Conservation (phyloP, 2,113 vertebrate species). For the Sturnus vulgaris region DNA sequence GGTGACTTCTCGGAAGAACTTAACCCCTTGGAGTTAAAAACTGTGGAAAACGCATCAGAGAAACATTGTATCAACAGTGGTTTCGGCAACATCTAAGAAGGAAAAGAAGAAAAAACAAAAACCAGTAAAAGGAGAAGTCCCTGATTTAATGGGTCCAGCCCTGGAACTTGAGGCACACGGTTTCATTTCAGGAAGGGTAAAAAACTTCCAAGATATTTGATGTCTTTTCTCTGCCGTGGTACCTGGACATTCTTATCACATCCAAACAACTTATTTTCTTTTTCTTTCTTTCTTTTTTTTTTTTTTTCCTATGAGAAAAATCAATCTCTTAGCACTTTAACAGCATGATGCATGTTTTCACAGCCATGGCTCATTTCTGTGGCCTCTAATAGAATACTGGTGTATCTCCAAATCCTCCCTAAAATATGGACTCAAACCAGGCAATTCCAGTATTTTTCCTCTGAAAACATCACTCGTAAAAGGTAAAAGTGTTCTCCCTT, state of each 20-base stretch:
- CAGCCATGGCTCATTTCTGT: not conserved
- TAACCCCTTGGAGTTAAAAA: not conserved
- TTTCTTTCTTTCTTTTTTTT: not conserved
- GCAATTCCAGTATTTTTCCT: not conserved
- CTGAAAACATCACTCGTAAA: not conserved
- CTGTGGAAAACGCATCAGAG: not conserved
- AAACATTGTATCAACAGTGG: fast-evolving
- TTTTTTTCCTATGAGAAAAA: not conserved
- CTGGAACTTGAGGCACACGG: not conserved
- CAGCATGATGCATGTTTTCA: not conserved
- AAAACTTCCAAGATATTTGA: not conserved
- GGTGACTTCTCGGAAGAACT: not conserved
- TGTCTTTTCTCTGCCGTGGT: not conserved
- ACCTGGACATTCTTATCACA: not conserved
- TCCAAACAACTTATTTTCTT: not conserved
- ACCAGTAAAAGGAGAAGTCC: not conserved
- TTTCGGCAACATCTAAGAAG: not conserved
- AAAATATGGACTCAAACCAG: not conserved
- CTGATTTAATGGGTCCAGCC: not conserved
- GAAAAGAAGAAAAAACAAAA: fast-evolving
- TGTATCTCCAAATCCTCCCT: not conserved
- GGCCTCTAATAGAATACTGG: not conserved
- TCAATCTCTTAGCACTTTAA: not conserved
- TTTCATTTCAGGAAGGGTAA: not conserved
- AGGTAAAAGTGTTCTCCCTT: not conserved